These are phyloP conservation scores for Palythoa grandis DNA, from an alignment of 92 coral and sea anemone species.

Conservation along the genomic window DNA sequence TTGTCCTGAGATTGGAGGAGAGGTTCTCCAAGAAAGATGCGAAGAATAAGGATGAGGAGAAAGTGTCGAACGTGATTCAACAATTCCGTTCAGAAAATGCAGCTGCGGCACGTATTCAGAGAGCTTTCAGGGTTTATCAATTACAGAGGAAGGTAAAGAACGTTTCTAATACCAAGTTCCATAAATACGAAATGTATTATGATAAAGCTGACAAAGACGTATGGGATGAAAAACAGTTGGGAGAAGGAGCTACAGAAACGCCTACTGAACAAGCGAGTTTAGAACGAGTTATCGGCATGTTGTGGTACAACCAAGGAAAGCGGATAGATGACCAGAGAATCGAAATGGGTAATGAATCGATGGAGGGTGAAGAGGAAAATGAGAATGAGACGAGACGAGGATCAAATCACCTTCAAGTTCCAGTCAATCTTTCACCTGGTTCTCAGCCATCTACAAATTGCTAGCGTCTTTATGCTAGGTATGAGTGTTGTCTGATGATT, in stretches of 20 bases:
- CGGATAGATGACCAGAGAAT: constrained; percentile 59
- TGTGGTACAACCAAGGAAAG: constrained; percentile 86
- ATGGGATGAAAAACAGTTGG: constrained; percentile 84
- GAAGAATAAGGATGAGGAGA: constrained; percentile 60
- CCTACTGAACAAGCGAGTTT: constrained; percentile 55
- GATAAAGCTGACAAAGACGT: constrained; percentile 73
- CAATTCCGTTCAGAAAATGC: constrained; percentile 59
- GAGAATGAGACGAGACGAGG: constrained; percentile 43
- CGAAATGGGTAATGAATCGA: constrained; percentile 41
- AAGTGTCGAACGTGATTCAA: constrained; percentile 64
- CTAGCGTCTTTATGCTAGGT: constrained; percentile 19
- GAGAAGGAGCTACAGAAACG: constrained; percentile 49
- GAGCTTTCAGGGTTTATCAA: constrained; percentile 80
- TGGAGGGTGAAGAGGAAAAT: constrained; percentile 50
- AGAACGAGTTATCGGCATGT: constrained; percentile 80
- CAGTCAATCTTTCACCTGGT: constrained; percentile 28
- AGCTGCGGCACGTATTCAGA: constrained; percentile 82
- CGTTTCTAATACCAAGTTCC: constrained; percentile 70
- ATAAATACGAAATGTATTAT: constrained; percentile 67
- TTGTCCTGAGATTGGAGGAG: constrained; percentile 77
- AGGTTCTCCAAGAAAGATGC: constrained; percentile 69
- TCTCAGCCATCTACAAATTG: constrained; percentile 33
- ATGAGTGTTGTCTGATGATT: not conserved
- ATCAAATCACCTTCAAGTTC: constrained; percentile 42
- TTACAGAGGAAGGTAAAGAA: constrained; percentile 63